phyloP scores from a whole-genome alignment of 1,140 invertebrate species.

The Drosophila arizonae region DNA sequence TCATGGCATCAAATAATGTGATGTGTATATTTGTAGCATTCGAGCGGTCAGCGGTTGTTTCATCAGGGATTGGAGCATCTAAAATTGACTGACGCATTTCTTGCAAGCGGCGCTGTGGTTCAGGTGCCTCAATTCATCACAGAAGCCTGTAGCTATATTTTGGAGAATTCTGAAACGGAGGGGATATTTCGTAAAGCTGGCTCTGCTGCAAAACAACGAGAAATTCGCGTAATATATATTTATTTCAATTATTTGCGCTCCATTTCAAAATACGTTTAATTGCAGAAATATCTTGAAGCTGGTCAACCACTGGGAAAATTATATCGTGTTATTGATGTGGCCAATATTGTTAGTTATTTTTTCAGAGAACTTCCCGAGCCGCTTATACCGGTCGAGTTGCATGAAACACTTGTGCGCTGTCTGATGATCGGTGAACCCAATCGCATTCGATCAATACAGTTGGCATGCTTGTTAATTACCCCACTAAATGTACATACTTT shows the following conservation, averaged over 20 bases:
- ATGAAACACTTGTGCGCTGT: constrained; percentile 90
- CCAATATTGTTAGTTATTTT: constrained; percentile 92
- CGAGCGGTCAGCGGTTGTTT: constrained; percentile 84
- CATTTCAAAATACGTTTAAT: constrained; percentile 42
- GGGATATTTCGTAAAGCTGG: constrained; percentile 94
- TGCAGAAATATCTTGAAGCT: constrained; percentile 86
- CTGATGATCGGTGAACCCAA: constrained; percentile 81
- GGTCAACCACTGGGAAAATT: constrained; percentile 86
- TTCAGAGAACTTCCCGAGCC: constrained; percentile 92
- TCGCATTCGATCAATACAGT: constrained; percentile 82
- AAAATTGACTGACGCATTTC: constrained; percentile 85
- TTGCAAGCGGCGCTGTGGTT: constrained; percentile 85
- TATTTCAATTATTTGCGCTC: not conserved
- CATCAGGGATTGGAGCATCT: constrained; percentile 85
- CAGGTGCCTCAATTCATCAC: constrained; percentile 90
- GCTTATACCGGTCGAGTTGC: constrained; percentile 87
- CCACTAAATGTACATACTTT: constrained; percentile 86
- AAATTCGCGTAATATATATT: constrained; percentile 86
- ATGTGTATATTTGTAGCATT: constrained; percentile 35
- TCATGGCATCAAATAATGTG: not conserved
- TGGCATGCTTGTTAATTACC: constrained; percentile 87
- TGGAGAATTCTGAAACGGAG: constrained; percentile 87
- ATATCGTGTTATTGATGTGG: constrained; percentile 90
- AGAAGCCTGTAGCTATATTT: constrained; percentile 87
- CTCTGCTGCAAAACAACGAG: constrained; percentile 90